Evolutionary conservation across 2,797 vertebrate genomes (phyloP), one percentile per base, ranked within the genome.

Genomic region (Tadarida brasiliensis): DNA sequence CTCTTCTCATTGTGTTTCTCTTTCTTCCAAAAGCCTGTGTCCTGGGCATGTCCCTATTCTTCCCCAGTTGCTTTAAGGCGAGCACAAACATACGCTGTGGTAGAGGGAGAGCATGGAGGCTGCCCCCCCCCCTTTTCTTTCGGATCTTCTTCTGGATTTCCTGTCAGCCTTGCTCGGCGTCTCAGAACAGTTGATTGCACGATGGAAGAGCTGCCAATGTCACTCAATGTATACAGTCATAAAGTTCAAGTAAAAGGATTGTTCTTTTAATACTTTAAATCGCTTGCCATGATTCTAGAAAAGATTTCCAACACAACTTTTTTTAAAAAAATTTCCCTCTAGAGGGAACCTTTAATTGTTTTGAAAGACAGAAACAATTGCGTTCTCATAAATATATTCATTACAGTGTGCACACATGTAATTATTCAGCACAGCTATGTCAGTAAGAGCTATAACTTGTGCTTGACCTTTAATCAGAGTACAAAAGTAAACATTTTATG

Each of bases 351-450:
- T 96, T 94, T 95, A 86, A 56, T 95, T 94, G 87, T 94, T 95
- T 97, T 96, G 63, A 93, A 95, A 93, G 87, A 63, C 19, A 97
- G 87, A 87, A 93, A 95, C 56, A 20, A 91, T 95, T 90, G 67
- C 61, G 56, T 74, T 86, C 84, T 97, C 87, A 83, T 96, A 96
- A 95, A 94, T 95, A 47, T n/a, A 91, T 94, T 94, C 24, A 77
- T 77, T 88, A 73, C 59, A 90, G 28, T 76, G 65, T 81, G 20
- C 35, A 28, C 73, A 84, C 89, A 87, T 96, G 33, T n/a, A 81
- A 93, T 95, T 88, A 77, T 91, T 95, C 59, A 33, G 33, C 22
- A 19, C 39, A 83, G 65, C 63, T 54, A 11, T 91, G 63, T 94
- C 82, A 86, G 81, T 85, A 84, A 94, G 92, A 85, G 28, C 91